Evolutionary conservation across 64 coral and sea anemone genomes (phyloP).

Genomic region (Acropora yongei): DNA sequence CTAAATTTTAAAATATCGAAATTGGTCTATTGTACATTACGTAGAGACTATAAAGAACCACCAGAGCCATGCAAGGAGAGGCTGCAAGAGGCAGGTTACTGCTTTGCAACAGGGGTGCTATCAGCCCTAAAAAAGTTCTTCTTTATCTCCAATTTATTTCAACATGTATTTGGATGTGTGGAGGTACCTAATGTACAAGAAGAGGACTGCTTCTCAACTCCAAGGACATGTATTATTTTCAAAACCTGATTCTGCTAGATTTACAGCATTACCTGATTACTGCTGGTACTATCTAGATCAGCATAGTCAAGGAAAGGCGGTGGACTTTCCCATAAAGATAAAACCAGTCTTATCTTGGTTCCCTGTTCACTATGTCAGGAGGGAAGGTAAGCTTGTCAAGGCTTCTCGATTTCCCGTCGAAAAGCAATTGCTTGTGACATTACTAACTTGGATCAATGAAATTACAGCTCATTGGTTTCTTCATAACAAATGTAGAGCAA

Average conservation of each 20-base stretch:
- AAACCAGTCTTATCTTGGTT: conserved; percentile 46
- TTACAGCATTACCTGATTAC: conserved; percentile 15
- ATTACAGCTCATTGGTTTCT: no score
- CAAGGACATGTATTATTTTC: conserved; percentile 11
- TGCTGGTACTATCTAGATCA: conserved; percentile 23
- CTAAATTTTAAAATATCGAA: no score
- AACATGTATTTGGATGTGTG: conserved; percentile 51
- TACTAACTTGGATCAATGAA: neutral
- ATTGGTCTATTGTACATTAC: neutral
- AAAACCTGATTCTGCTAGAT: conserved; percentile 27
- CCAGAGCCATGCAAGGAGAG: conserved; percentile 6
- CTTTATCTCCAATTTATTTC: conserved; percentile 25
- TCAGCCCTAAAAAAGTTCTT: conserved; percentile 12
- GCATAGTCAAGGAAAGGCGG: conserved; percentile 11
- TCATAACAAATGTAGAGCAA: no score
- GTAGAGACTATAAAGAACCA: conserved; percentile 26
- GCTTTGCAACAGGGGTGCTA: conserved; percentile 14
- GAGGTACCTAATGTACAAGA: neutral
- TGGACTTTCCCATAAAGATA: conserved; percentile 43
- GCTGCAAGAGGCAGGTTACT: conserved; percentile 13
- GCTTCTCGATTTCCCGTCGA: conserved; percentile 11
- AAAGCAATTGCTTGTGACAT: conserved; percentile 10
- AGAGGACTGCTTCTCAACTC: conserved; percentile 16
- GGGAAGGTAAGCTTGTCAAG: conserved; percentile 26
- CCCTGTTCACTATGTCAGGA: conserved; percentile 1